phyloP scores from a whole-genome alignment of 2,888 invertebrate genomes.

The Magallana nippona region DNA sequence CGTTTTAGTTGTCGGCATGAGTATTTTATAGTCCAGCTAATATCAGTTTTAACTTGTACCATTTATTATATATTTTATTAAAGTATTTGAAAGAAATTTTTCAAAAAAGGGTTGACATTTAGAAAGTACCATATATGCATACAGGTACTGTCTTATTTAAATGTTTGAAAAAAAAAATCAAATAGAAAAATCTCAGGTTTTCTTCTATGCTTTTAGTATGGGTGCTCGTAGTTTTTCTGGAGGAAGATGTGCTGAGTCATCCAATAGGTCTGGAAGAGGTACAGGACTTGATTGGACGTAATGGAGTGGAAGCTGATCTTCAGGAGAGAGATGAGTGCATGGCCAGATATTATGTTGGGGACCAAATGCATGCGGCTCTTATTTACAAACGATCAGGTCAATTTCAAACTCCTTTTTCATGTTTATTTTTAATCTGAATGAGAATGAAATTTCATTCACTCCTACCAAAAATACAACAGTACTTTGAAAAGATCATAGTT shows the following conservation, averaged over 20 bases:
- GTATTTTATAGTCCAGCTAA: too few relatives aligned
- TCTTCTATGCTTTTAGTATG: background rate
- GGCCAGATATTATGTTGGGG: constrained; percentile 4
- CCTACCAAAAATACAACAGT: background rate
- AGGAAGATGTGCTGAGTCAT: constrained; percentile 13
- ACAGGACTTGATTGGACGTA: background rate
- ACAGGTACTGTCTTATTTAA: too few relatives aligned
- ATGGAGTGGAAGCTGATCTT: background rate
- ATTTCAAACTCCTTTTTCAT: background rate
- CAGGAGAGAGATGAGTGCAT: background rate
- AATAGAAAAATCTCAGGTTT: too few relatives aligned
- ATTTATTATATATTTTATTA: too few relatives aligned
- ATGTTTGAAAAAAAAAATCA: too few relatives aligned
- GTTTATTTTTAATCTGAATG: background rate
- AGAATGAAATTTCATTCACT: too few relatives aligned
- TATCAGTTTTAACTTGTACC: too few relatives aligned
- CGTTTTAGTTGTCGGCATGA: too few relatives aligned
- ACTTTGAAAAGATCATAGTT: too few relatives aligned
- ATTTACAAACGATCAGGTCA: background rate
- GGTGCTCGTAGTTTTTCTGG: background rate
- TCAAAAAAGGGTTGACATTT: too few relatives aligned
- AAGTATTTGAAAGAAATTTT: too few relatives aligned
- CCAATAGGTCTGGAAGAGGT: background rate
- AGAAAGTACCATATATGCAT: too few relatives aligned
- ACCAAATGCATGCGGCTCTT: background rate